A percentile compares a stretch with the other conserved stretches of the same genome.
Evolutionary conservation across 2,113 vertebrate species (phyloP).

Genomic region (Fregata magnificens): DNA sequence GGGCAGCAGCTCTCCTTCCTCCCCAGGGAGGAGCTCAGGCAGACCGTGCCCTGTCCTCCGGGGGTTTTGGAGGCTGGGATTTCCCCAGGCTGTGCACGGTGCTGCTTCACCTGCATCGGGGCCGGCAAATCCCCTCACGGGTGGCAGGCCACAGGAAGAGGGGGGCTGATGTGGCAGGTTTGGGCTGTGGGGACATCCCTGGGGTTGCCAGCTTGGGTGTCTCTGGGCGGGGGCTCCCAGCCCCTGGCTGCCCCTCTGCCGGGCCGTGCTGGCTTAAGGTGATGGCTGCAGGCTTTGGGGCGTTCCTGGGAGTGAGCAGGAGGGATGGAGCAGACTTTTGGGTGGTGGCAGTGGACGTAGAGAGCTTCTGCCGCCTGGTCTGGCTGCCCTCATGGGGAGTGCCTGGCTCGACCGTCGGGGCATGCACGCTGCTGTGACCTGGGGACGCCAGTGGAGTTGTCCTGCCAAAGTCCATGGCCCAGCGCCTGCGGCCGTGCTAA

Average conservation of each 20-base stretch:
- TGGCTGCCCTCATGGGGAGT: rapidly evolving
- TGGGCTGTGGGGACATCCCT: background rate
- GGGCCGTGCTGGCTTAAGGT: rapidly evolving
- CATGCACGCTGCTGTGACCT: rapidly evolving
- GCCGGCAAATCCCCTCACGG: background rate
- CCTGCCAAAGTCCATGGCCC: background rate
- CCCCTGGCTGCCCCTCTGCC: background rate
- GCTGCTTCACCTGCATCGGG: background rate
- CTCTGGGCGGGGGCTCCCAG: background rate
- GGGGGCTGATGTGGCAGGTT: background rate
- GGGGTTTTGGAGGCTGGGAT: background rate
- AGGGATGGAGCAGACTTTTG: rapidly evolving
- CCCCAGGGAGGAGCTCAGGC: too few relatives aligned
- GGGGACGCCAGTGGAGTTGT: background rate
- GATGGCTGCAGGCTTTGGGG: rapidly evolving
- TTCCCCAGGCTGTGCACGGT: background rate
- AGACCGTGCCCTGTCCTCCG: background rate
- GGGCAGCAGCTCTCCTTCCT: background rate
- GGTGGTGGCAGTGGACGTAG: rapidly evolving
- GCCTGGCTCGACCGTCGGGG: rapidly evolving
- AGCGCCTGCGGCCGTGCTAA: rapidly evolving
- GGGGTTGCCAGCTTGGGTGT: background rate
- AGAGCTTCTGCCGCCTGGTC: background rate
- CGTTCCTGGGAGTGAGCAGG: background rate
- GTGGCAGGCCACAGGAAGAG: background rate